Evolutionary conservation across 1,140 invertebrate species (phyloP).

Genomic region (Centruroides vittatus): DNA sequence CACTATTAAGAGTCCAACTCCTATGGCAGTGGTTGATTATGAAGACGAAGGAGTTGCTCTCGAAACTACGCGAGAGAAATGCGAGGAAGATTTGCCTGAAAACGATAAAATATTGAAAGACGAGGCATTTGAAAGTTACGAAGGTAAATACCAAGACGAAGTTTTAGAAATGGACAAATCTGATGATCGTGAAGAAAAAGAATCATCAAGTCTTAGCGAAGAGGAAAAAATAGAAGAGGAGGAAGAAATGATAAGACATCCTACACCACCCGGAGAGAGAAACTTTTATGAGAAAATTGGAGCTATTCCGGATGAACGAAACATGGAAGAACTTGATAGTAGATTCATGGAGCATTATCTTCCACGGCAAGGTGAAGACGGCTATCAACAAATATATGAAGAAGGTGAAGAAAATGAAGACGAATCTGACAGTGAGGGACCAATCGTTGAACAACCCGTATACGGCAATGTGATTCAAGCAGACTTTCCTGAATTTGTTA

Average conservation of each 20-base stretch:
- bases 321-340: slow-evolving; percentile 2
- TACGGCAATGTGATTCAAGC: slow-evolving; percentile 5
- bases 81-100: no score
- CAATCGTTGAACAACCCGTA: slow-evolving; percentile 16
- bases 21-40: slow-evolving; percentile 9
- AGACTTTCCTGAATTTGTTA: slow-evolving; percentile 16
- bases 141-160: no score
- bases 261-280: slow-evolving; percentile 11
- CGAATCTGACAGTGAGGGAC: slow-evolving; percentile 4
- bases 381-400: slow-evolving; percentile 11
- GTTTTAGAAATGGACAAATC: no score
- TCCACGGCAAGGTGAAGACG: not conserved
- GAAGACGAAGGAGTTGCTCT: slow-evolving; percentile 1
- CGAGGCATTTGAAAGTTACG: no score
- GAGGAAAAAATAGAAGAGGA: slow-evolving; percentile 7
- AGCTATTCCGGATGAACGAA: not conserved
- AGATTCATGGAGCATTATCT: slow-evolving; percentile 8
- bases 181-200: no score
- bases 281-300: slow-evolving; percentile 8
- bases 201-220: slow-evolving; percentile 5
- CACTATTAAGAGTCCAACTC: slow-evolving; percentile 12
- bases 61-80: not conserved
- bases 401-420: slow-evolving; percentile 11
- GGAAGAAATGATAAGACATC: slow-evolving; percentile 15
- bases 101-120: no score